Base-by-base conservation (phyloP, 2,888 invertebrate genomes). In the Bombylius discolor region DNA sequence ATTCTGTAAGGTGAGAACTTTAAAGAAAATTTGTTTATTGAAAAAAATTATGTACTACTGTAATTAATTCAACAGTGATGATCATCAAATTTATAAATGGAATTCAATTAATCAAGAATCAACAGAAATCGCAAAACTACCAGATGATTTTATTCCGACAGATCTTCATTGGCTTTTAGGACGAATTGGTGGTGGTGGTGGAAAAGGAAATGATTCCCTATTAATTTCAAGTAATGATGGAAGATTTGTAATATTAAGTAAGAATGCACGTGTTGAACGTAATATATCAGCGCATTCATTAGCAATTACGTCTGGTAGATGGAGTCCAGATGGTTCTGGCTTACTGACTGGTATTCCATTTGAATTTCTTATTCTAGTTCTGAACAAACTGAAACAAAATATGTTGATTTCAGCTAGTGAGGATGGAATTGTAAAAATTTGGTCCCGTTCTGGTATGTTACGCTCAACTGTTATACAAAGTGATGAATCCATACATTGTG, bases 291-390 rank as follows among this genome's bases (percentile, higher is more conserved):
- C 94, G 23, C 99, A 99, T 69, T 85, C 86, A 68, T 85, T 94
- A 3, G 96, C 98, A 12, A 87, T 93, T 57, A 78, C 95, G 32
- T 81, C 85, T 52, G 91, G 90, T 1, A 83, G 87, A 66, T 99
- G 98, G 98, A 94, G 92, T 72, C 86, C 86, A 54, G 97, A 97
- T 75, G 98, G 95, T 5, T 87, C 92, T 36, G 91, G 95, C n/a
- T 79, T 99, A 49, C 77, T 96, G 13, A 96, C 72, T 46, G 58
- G 52, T 57, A 44, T 44, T 5, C 6, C 23, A 23, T 23, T 23
- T 23, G 23, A 23, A 23, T 23, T 23, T 23, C 23, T 23, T 23
- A 3, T 23, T 23, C 1, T 23, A 23, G 23, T 23, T 23, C 4
- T 36, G 7, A 36, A 6, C 1, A 36, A 36, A 9, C 4, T 8